Conservation (phyloP, 2,113 vertebrate genomes). For the Sceloporus tristichus region DNA sequence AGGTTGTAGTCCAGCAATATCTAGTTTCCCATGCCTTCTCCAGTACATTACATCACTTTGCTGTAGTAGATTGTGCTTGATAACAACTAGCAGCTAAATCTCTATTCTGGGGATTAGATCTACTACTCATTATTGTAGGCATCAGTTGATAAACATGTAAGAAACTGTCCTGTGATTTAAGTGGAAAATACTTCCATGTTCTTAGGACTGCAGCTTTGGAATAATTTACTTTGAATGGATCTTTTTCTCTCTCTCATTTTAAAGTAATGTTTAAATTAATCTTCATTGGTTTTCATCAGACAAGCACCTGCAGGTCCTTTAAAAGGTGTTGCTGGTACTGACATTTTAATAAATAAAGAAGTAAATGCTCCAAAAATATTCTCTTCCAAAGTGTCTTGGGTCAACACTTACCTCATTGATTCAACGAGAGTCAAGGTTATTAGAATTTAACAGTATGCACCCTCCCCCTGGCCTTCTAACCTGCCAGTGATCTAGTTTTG, state of each 20-base stretch:
- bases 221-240: slow-evolving; percentile 28
- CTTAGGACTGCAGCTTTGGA: not conserved
- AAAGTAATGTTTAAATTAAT: slow-evolving; percentile 37
- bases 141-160: not conserved
- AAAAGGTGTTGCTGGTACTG: slow-evolving; percentile 70
- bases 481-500: slow-evolving; percentile 53
- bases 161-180: not conserved
- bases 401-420: slow-evolving; percentile 74
- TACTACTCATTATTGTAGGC: too few relatives aligned
- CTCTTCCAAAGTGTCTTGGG: slow-evolving; percentile 72
- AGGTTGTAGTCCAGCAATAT: too few relatives aligned
- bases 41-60: too few relatives aligned
- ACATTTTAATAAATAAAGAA: slow-evolving; percentile 79
- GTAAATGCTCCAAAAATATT: slow-evolving; percentile 70
- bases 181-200: not conserved
- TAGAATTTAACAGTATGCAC: slow-evolving; percentile 54
- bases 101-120: not conserved
- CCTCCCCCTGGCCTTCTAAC: not conserved
- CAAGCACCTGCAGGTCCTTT: slow-evolving; percentile 72
- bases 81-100: too few relatives aligned
- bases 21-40: too few relatives aligned
- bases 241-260: slow-evolving; percentile 41
- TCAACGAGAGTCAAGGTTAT: slow-evolving; percentile 66
- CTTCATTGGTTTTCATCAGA: slow-evolving; percentile 61
- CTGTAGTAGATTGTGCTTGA: too few relatives aligned